Evolutionary conservation across 1,140 invertebrate species (phyloP).

Genomic region (Calosoma granatense): DNA sequence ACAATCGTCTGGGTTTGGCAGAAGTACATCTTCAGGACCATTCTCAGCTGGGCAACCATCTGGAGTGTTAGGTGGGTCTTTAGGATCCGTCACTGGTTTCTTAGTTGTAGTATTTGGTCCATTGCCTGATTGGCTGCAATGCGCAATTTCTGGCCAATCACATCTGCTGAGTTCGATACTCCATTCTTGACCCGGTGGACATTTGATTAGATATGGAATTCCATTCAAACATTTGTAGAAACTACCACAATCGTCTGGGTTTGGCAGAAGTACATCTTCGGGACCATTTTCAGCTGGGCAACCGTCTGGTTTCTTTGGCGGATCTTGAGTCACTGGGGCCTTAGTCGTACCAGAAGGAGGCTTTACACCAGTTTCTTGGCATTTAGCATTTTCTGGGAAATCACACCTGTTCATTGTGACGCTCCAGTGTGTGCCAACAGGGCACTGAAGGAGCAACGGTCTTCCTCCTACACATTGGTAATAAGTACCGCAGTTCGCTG

Average conservation of each 20-base stretch:
- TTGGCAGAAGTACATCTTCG: slow-evolving; percentile 4
- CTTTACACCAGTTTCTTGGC: background rate
- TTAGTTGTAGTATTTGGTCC: slow-evolving; percentile 11
- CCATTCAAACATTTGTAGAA: slow-evolving; percentile 31
- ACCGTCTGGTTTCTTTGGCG: background rate
- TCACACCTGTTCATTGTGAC: background rate
- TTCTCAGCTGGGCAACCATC: background rate
- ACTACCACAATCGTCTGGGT: slow-evolving; percentile 19
- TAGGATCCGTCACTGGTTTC: background rate
- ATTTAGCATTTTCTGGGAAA: background rate
- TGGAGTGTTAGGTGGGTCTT: background rate
- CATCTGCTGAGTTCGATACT: slow-evolving; percentile 22
- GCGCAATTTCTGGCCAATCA: slow-evolving; percentile 20
- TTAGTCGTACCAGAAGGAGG: background rate
- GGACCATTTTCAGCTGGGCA: background rate
- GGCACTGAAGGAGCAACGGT: background rate
- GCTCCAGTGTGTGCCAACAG: background rate
- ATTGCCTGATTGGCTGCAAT: slow-evolving; percentile 9
- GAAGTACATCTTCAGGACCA: background rate
- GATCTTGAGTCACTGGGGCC: background rate
- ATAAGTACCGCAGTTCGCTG: background rate
- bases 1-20: slow-evolving; percentile 20
- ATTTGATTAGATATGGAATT: slow-evolving; percentile 18
- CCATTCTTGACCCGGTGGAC: slow-evolving; percentile 19
- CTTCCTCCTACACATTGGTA: background rate